Conservation (phyloP, 1,140 invertebrate species). For the Campoletis sonorensis region DNA sequence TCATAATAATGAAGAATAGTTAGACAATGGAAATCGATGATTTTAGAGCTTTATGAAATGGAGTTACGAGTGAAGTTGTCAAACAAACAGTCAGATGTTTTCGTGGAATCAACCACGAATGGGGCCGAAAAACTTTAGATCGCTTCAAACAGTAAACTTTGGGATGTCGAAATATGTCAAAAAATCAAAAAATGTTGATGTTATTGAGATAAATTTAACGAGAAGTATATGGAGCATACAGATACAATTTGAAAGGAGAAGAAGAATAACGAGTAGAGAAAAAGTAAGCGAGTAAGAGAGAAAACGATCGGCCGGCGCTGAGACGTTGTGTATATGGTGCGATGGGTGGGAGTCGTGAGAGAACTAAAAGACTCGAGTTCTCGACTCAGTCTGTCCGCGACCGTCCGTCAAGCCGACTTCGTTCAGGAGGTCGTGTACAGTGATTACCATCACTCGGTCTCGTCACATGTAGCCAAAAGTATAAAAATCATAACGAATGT, state of each 20-base stretch:
- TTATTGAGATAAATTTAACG: neutral
- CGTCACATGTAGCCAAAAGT: constrained; percentile 29
- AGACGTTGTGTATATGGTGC: constrained; percentile 46
- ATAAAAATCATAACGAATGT: constrained; percentile 27
- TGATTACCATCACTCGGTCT: constrained; percentile 36
- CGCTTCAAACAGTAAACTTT: no score
- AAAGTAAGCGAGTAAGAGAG: constrained; percentile 10
- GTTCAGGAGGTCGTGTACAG: constrained; percentile 50
- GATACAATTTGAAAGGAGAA: neutral
- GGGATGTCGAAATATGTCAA: neutral
- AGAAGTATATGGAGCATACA: neutral
- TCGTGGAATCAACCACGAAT: neutral
- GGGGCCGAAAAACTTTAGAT: no score
- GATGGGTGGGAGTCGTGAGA: constrained; percentile 55
- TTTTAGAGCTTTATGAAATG: no score
- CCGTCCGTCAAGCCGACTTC: constrained; percentile 64
- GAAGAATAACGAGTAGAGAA: neutral
- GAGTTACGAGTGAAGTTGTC: no score
- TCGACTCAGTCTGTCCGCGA: constrained; percentile 64
- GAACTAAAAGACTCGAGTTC: constrained; percentile 53
- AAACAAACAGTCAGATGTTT: no score
- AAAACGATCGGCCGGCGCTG: constrained; percentile 36
- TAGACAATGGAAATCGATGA: no score
- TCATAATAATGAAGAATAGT: no score
- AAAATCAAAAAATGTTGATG: neutral